These are phyloP conservation scores for Drosophila ironensis DNA, from an alignment of 1,140 invertebrate genomes.

Conservation along the genomic window DNA sequence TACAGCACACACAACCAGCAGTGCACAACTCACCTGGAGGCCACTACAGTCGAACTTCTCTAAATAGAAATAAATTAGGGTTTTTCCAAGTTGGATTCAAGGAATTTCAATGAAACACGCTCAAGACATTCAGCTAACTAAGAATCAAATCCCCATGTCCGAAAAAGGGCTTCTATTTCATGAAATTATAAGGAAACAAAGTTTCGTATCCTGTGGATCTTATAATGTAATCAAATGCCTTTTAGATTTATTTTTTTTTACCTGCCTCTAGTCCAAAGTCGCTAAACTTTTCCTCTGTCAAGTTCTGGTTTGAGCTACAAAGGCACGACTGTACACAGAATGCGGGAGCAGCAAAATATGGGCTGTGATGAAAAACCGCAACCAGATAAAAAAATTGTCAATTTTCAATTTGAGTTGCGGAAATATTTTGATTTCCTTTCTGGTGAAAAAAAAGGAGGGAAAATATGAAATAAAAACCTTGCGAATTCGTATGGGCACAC, in stretches of 20 bases:
- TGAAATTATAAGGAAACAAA: not conserved
- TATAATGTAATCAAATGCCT: no score
- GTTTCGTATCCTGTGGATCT: no score
- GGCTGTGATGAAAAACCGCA: conserved; percentile 22
- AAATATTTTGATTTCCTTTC: conserved; percentile 77
- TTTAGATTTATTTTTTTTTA: no score
- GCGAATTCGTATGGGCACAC: conserved; percentile 4
- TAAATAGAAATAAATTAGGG: not conserved
- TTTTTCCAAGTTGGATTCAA: not conserved
- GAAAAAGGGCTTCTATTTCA: no score
- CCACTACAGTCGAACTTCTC: conserved; percentile 13
- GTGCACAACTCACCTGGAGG: conserved; percentile 16
- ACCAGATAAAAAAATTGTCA: conserved; percentile 64
- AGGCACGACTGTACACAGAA: conserved; percentile 4
- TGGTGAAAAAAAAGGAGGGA: conserved; percentile 21
- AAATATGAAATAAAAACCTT: not conserved
- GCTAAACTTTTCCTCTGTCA: not conserved
- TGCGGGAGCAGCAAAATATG: conserved; percentile 17
- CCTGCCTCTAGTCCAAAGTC: no score
- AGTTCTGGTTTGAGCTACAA: not conserved
- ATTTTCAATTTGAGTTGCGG: conserved; percentile 78
- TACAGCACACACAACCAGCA: not conserved
- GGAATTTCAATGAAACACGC: conserved; percentile 6
- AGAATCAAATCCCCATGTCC: no score
- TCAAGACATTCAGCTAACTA: no score